phyloP scores from a whole-genome alignment of 1,140 invertebrate species.

The Caenorhabditis brenneri region DNA sequence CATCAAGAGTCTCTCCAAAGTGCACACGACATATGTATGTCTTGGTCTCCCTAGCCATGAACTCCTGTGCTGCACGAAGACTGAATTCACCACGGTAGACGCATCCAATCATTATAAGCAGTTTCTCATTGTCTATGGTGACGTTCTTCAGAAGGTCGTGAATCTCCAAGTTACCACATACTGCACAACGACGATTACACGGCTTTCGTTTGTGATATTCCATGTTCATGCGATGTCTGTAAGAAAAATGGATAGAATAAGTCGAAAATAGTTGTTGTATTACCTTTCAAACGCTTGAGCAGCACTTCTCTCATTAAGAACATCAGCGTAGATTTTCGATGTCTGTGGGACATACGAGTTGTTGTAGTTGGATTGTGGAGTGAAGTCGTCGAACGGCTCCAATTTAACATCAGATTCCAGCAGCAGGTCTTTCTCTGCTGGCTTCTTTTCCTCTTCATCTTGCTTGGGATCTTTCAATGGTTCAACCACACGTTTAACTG shows the following conservation, averaged over 20 bases:
- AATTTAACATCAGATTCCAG: neutral
- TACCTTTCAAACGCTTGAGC: neutral
- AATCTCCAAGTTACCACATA: neutral
- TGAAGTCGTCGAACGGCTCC: neutral
- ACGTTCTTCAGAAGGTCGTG: neutral
- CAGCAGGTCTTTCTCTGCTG: neutral
- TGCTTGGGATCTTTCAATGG: too few species aligned
- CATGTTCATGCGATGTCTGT: neutral
- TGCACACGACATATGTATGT: neutral
- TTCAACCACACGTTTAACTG: too few species aligned
- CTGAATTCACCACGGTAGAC: neutral
- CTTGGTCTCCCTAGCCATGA: neutral
- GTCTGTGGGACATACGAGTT: too few species aligned
- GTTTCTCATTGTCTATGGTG: slow-evolving; percentile 19
- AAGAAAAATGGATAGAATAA: neutral
- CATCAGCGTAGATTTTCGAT: too few species aligned
- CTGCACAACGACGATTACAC: neutral
- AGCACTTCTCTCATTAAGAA: neutral
- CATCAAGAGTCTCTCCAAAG: neutral
- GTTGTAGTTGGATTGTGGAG: too few species aligned
- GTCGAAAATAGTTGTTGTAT: neutral
- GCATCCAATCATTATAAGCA: slow-evolving; percentile 1
- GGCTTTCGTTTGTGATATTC: neutral
- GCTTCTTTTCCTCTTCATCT: neutral
- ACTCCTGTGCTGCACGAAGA: neutral